phyloP scores from a whole-genome alignment of 2,797 vertebrate species.

The Amniataba percoides region DNA sequence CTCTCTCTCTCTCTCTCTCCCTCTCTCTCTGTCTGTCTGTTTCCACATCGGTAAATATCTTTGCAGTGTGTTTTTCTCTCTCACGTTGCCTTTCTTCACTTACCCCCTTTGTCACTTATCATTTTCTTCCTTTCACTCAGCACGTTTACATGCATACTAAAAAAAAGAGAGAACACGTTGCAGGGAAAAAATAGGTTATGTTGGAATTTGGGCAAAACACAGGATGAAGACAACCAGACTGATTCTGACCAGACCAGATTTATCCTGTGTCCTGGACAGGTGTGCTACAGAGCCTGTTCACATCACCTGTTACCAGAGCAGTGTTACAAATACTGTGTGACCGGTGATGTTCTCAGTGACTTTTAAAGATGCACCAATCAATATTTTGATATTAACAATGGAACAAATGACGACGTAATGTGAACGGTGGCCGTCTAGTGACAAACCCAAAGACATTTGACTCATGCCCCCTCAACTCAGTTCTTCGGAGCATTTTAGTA shows the following conservation, averaged over 20 bases:
- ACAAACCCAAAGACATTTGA: neutral
- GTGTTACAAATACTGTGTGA: too few species aligned
- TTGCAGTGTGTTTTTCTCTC: constrained; percentile 66
- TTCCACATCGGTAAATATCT: constrained; percentile 70
- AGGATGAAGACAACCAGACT: neutral
- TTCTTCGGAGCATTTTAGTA: neutral
- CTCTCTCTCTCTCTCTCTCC: constrained; percentile 27
- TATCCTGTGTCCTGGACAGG: neutral
- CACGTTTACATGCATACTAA: constrained; percentile 16
- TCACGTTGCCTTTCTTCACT: constrained; percentile 10
- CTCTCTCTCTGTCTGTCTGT: constrained; percentile 11
- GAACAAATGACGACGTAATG: neutral
- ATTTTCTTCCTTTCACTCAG: neutral
- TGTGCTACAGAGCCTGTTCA: neutral
- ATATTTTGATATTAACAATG: neutral
- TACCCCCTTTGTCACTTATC: constrained; percentile 3
- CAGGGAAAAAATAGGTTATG: constrained; percentile 22
- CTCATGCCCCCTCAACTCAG: neutral
- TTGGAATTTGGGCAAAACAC: neutral
- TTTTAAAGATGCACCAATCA: neutral
- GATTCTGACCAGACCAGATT: too few species aligned
- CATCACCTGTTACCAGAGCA: neutral
- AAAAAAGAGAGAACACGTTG: neutral
- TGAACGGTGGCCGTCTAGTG: neutral
- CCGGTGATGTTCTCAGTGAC: neutral